These are phyloP conservation scores for Moxostoma hubbsi DNA, from an alignment of 2,797 vertebrate genomes.

Conservation along the genomic window DNA sequence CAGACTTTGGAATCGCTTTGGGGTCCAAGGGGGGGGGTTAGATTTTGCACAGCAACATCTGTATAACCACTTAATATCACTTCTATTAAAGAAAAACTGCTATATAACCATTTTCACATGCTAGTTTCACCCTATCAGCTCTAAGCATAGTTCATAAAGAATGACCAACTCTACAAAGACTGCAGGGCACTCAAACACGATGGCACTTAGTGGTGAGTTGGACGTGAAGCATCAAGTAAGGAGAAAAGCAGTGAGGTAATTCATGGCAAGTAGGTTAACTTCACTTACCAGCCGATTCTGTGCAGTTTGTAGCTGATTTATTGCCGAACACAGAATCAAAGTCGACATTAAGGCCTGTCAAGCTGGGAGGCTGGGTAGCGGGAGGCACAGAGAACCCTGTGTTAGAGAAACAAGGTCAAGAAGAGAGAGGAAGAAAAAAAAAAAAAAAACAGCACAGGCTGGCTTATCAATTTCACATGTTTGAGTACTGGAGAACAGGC, in stretches of 20 bases:
- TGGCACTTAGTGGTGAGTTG: neutral
- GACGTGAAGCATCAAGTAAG: constrained; percentile 1
- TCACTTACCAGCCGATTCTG: constrained; percentile 87
- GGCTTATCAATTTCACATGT: neutral
- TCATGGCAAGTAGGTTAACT: neutral
- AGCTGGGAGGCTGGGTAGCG: constrained; percentile 84
- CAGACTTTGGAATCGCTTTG: no score
- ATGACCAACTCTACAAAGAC: neutral
- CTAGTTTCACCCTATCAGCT: neutral
- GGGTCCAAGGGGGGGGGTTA: no score
- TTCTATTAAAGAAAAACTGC: no score
- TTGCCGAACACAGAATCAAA: constrained; percentile 97
- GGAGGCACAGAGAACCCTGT: constrained; percentile 86
- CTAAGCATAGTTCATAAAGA: neutral
- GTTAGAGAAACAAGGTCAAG: constrained; percentile 40
- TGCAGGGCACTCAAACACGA: neutral
- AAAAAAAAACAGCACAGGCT: neutral
- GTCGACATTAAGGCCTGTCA: constrained; percentile 90
- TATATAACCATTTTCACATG: constrained; percentile 15
- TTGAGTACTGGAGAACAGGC: constrained; percentile 18
- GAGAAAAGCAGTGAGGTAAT: neutral
- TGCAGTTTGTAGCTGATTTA: constrained; percentile 82
- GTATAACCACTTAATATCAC: no score
- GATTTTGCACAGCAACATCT: no score
- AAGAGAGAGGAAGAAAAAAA: neutral